Base-by-base conservation (phyloP, 2,113 vertebrate species). In the Periophthalmodon schlosseri region DNA sequence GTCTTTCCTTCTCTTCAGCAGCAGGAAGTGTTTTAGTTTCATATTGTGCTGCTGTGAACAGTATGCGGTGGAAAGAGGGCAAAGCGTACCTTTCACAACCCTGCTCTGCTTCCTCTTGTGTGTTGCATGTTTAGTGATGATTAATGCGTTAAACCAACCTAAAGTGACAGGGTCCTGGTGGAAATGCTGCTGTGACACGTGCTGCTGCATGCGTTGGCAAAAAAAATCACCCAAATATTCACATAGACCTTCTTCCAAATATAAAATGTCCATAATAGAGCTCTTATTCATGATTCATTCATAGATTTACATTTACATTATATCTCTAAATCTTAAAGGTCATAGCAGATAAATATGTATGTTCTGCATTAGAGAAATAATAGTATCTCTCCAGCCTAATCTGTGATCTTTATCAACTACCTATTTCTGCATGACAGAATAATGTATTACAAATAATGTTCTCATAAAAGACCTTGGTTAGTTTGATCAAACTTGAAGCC, bases 401-500 rank as follows among this genome's bases (percentile, higher is more conserved):
- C 2, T 39, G 34, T 65, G 15, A 39, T 16, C 18, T 24, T 33
- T 33, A 13, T 23, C 54, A 60, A 24, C 57, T 15, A 1, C 21
- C 4, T 63, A 34, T 16, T 16, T 63, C 15, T 20, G 8, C 15
- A 34, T 13, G 21, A 47, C 39, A 68, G 66, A 21, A 21, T 47
- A 6, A 23, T 60, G 12, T 49, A 44, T 68, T 68, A 68, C 44
- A 49, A 44, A 11, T 65, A 44, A 44, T 12, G 10, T 65, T 65
- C 33, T 63, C 34, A 50, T 21, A 2, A 73, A n/a, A 23, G 20
- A 28, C 50, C 69, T 80, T 72, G 57, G 34, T 34, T 69, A n/a
- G 65, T 61, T 61, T n/a, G 68, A 11, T 21, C 50, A 76, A 72
- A 75, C 46, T 58, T 34, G 18, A 21, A 54, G 64, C 70, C 28